These are phyloP conservation scores for Teleogryllus oceanicus DNA, from an alignment of 2,888 invertebrate species.

Conservation along the genomic window DNA sequence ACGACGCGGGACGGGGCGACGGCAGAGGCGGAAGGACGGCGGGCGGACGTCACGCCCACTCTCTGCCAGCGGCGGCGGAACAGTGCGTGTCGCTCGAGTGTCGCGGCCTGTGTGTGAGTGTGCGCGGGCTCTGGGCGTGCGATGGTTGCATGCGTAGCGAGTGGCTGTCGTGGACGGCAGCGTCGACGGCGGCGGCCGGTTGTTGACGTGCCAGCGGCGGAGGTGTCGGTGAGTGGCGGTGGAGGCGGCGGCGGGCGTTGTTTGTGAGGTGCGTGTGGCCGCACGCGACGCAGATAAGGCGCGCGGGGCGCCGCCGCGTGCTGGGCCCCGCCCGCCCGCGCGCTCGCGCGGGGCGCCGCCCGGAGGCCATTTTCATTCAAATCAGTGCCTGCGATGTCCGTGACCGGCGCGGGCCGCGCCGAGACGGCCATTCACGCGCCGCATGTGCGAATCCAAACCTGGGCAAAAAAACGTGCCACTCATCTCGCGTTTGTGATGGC, in stretches of 20 bases:
- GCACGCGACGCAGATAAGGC: too few relatives aligned
- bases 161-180: not conserved
- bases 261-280: too few relatives aligned
- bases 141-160: not conserved
- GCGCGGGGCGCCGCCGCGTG: too few relatives aligned
- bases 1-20: not conserved
- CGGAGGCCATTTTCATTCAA: not conserved
- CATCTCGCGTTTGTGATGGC: too few relatives aligned
- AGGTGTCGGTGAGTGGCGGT: not conserved
- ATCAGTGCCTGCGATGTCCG: too few relatives aligned
- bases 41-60: not conserved
- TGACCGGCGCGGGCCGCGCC: too few relatives aligned
- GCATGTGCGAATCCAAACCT: too few relatives aligned
- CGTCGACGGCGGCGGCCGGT: not conserved
- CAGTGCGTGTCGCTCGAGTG: slow-evolving; percentile 18
- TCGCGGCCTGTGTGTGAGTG: not conserved
- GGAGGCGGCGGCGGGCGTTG: too few relatives aligned
- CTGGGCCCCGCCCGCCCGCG: too few relatives aligned
- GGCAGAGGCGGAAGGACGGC: not conserved
- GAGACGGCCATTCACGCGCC: too few relatives aligned
- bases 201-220: not conserved
- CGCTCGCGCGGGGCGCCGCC: too few relatives aligned
- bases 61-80: not conserved
- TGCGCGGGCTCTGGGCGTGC: not conserved
- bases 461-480: too few relatives aligned